phyloP scores from a whole-genome alignment of 2,113 vertebrate genomes.

The Zosterops hypoxanthus region DNA sequence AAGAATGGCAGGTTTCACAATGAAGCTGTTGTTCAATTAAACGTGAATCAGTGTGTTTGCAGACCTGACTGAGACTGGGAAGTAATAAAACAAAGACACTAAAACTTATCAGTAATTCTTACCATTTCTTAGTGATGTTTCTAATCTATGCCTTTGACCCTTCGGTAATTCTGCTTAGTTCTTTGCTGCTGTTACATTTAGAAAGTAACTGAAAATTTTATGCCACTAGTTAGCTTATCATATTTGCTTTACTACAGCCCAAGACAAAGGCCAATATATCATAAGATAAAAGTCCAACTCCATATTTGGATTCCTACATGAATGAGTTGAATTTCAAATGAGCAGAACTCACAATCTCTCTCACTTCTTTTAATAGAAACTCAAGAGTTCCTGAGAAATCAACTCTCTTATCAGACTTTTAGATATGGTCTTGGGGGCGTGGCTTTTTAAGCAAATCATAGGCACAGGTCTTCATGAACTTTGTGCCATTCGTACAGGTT shows the following conservation, averaged over 20 bases:
- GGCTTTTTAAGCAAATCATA: not conserved
- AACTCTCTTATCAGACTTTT: not conserved
- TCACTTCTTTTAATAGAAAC: not conserved
- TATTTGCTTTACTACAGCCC: not conserved
- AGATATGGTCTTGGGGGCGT: not conserved
- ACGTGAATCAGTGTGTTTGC: not conserved
- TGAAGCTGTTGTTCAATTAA: constrained; percentile 55
- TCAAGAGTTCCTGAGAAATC: not conserved
- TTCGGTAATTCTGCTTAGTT: not conserved
- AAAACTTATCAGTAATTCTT: constrained; percentile 21
- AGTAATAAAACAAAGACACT: constrained; percentile 31
- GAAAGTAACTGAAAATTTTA: constrained; percentile 21
- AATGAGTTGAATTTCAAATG: not conserved
- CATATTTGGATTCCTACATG: not conserved
- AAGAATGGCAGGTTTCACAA: constrained; percentile 55
- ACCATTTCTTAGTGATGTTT: not conserved
- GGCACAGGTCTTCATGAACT: not conserved
- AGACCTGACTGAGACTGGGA: constrained; percentile 19
- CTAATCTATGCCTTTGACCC: constrained; percentile 11
- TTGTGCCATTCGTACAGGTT: rapidly evolving
- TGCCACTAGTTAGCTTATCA: not conserved
- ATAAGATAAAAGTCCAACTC: constrained; percentile 8
- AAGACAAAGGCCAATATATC: constrained; percentile 30
- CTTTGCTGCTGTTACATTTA: not conserved
- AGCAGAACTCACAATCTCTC: not conserved